Evolutionary conservation across 2,113 vertebrate genomes (phyloP).

Genomic region (Zosterops pallidus): DNA sequence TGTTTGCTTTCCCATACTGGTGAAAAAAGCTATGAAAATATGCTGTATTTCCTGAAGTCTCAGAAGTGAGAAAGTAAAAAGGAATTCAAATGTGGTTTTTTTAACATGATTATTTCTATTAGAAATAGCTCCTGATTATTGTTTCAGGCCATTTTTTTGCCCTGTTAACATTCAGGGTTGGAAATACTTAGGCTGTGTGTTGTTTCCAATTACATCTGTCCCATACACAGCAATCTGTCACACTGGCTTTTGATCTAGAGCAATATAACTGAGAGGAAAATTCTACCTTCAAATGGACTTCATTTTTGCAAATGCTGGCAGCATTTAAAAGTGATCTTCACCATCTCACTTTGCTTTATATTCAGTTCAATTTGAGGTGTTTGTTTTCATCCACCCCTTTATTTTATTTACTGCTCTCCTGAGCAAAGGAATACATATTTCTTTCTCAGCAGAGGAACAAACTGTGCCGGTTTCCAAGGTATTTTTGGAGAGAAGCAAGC

Average conservation of each 20-base stretch:
- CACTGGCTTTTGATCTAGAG: slow-evolving; percentile 24
- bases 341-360: slow-evolving; percentile 11
- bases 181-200: background rate
- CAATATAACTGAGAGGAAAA: slow-evolving; percentile 10
- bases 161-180: background rate
- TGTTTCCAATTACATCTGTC: slow-evolving; percentile 18
- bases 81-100: background rate
- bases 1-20: background rate
- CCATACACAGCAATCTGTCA: background rate
- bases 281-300: slow-evolving; percentile 11
- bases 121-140: background rate
- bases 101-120: background rate
- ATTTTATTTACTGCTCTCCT: slow-evolving; percentile 34
- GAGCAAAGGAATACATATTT: slow-evolving; percentile 27
- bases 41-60: background rate
- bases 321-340: background rate
- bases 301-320: background rate
- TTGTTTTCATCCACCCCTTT: slow-evolving; percentile 16
- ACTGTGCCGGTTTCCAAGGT: slow-evolving; percentile 7
- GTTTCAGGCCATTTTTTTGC: background rate
- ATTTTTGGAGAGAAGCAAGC: background rate
- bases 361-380: slow-evolving; percentile 26
- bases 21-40: background rate
- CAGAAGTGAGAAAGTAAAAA: background rate
- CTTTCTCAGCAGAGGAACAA: background rate